Evolutionary conservation across 2,113 vertebrate species (phyloP).

Genomic region (Dasypus novemcinctus): DNA sequence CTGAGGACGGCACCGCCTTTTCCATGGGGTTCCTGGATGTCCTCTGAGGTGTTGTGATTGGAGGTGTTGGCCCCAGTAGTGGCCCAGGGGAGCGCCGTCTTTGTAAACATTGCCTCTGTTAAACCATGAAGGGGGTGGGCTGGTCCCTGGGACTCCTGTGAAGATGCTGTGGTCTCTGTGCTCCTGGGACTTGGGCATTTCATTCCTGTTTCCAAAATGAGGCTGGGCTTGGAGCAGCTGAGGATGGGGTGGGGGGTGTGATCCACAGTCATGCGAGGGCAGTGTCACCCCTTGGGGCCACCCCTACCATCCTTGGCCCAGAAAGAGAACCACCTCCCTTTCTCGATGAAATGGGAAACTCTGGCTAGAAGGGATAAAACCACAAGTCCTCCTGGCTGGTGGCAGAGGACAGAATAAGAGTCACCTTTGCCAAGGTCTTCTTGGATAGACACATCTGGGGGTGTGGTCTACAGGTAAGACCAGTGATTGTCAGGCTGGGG

Average conservation of each 20-base stretch:
- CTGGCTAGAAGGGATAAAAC: neutral
- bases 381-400: neutral
- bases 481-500: neutral
- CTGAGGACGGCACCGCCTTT: neutral
- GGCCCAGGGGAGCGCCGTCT: neutral
- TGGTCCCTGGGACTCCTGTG: neutral
- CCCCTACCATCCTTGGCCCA: neutral
- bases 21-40: neutral
- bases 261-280: neutral
- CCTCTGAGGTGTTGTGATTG: neutral
- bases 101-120: neutral
- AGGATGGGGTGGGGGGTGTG: neutral
- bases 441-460: neutral
- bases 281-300: neutral
- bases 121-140: neutral
- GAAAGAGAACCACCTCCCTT: neutral
- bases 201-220: neutral
- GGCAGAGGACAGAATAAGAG: neutral
- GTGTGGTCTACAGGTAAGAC: neutral
- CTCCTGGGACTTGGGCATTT: neutral
- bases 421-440: neutral
- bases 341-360: neutral
- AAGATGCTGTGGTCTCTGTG: neutral
- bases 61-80: neutral
- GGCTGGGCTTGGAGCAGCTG: neutral